Evolutionary conservation across 2,888 invertebrate genomes (phyloP), one percentile per base, ranked within the genome.

Genomic region (Cinara cedri): DNA sequence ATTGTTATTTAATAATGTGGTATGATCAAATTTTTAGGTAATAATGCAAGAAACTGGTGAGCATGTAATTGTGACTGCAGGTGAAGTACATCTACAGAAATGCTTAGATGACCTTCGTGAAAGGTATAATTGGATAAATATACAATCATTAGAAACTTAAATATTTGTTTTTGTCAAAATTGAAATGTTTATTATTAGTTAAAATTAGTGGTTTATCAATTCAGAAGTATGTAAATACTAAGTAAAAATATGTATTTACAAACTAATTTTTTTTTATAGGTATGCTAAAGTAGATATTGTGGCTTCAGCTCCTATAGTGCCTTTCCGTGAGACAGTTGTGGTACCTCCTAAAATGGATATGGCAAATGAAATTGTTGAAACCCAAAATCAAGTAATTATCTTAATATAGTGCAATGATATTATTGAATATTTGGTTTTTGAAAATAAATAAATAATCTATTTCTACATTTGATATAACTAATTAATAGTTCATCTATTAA

Each of bases 51-150:
- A 97, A 84, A 95, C 93, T 0, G 99, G 99, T 0, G 98, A 99
- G 85, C 93, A 96, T 85, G 95, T 99, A 1, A 88, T 99, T 46
- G 90, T 95, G 2, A 97, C 98, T 0, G 94, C 98, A 1, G 99
- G 99, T 0, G 97, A 99, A 87, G 94, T 99, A 1, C 99, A 99
- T 86, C 89, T 99, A 74, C 95, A 98, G 85, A 91, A 97, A 84
- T 99, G 99, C 87, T 87, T 99, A 8, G 94, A 95, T 85, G 99
- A 99, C 87, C 88, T 99, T 74, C 91, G 90, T 82, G 89, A 89
- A 82, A 86, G 87, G 87, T 78, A 70, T 21, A 1, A n/a, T 16
- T 95, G 97, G 96, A 95, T 93, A 0, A 99, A 99, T 97, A 85
- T 91, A 96, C 84, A 99, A 99, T 87, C 87, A 98, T 34, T 34